Base-by-base conservation (phyloP, 2,797 vertebrate genomes). In the Pelodytes ibericus region DNA sequence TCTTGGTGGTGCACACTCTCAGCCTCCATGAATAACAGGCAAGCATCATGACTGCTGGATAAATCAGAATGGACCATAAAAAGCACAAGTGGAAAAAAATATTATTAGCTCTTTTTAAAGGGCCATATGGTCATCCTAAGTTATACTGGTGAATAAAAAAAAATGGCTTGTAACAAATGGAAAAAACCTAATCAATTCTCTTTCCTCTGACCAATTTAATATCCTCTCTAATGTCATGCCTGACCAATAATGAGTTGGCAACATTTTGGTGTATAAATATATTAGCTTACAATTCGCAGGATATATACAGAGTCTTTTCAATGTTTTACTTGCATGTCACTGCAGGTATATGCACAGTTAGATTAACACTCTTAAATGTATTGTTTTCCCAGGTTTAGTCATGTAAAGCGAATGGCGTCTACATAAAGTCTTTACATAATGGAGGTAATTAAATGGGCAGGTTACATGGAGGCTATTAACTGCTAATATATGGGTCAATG, bases 401-500 rank as follows among this genome's bases (percentile, higher is more conserved):
- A 64, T 3, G 60, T 9, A 53, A 26, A 56, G 41, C 11, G 36
- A 63, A 13, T 5, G 0, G 15, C 8, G 16, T 58, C 20, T 24
- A n/a, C 59, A 41, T 25, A 25, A 31, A 39, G 20, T 2, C 22
- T 22, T 73, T 27, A 66, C 61, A 66, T 65, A 41, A 65, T 15
- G 29, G 20, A 24, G 33, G n/a, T 30, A 62, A 41, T 65, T 24
- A 61, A 8, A 30, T 16, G 27, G 33, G 49, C 16, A 16, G 24
- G 18, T 74, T 51, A 29, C 33, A 18, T 74, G 62, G 27, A 29
- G 30, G 13, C 49, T 22, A 30, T 44, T 44, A 66, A 66, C 53
- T 39, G 2, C 24, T 24, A 41, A 53, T 36, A 31, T 57, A 31
- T 36, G 27, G 60, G 71, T 64, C 15, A 53, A 61, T 15, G 30